A percentile compares a stretch with the other conserved stretches of the same genome.
These are phyloP conservation scores for Microcebus tavaratra DNA, from an alignment of 2,113 vertebrate species.

Conservation along the genomic window DNA sequence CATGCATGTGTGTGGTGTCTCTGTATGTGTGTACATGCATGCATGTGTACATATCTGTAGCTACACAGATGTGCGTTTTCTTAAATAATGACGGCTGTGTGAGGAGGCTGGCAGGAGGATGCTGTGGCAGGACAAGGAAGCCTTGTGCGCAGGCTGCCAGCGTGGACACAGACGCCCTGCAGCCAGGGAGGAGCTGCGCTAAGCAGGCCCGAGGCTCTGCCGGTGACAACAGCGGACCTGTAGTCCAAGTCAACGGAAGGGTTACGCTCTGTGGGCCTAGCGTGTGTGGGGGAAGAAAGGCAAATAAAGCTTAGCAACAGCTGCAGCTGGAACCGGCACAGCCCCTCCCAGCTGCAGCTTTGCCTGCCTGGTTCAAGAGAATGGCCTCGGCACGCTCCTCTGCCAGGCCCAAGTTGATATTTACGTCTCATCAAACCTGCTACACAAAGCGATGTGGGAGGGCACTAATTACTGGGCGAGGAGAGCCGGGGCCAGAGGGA, in stretches of 20 bases:
- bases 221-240: background rate
- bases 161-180: fast-evolving
- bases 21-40: fast-evolving
- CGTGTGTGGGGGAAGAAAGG: background rate
- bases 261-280: background rate
- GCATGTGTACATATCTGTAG: background rate
- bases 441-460: background rate
- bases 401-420: background rate
- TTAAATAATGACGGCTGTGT: background rate
- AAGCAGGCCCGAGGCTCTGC: background rate
- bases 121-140: background rate
- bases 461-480: background rate
- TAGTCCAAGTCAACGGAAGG: background rate
- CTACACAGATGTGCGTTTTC: fast-evolving
- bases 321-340: background rate
- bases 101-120: fast-evolving
- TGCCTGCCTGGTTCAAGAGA: background rate
- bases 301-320: background rate
- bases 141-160: background rate
- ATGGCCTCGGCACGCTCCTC: background rate
- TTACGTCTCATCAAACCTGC: background rate
- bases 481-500: background rate
- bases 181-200: no score
- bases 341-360: background rate
- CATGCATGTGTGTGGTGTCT: background rate